phyloP scores from a whole-genome alignment of 1,140 invertebrate genomes.

The Neodiprion virginianus region DNA sequence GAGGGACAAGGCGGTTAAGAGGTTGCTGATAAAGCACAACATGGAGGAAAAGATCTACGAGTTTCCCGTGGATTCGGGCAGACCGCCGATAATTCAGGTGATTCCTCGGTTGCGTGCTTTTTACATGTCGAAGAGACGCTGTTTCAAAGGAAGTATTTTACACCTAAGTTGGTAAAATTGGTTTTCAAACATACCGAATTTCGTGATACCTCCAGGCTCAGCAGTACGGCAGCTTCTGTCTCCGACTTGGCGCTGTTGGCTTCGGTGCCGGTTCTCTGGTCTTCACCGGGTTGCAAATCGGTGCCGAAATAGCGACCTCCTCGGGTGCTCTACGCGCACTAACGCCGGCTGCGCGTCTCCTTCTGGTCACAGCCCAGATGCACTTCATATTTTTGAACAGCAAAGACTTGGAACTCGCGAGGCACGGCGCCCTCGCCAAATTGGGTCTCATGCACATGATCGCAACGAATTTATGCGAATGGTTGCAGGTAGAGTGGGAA shows the following conservation, averaged over 20 bases:
- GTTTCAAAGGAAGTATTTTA: too few species aligned
- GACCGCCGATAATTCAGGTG: conserved; percentile 30
- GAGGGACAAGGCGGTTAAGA: conserved; percentile 65
- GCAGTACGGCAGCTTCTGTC: conserved; percentile 80
- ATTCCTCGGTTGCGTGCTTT: neutral
- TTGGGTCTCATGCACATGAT: conserved; percentile 87
- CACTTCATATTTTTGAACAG: conserved; percentile 73
- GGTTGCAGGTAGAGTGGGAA: conserved; percentile 71
- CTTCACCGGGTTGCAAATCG: conserved; percentile 72
- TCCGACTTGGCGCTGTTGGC: conserved; percentile 81
- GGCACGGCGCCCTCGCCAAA: conserved; percentile 71
- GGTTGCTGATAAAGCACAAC: conserved; percentile 42
- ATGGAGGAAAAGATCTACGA: conserved; percentile 39
- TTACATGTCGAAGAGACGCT: neutral
- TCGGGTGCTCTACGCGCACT: conserved; percentile 62
- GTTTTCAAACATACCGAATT: neutral
- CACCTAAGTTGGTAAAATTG: too few species aligned
- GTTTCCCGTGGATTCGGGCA: conserved; percentile 27
- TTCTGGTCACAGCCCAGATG: conserved; percentile 71
- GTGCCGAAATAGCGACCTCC: conserved; percentile 60
- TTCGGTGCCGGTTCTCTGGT: conserved; percentile 73
- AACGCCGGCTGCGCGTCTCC: conserved; percentile 64
- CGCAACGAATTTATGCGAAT: conserved; percentile 82
- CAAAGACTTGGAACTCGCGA: conserved; percentile 68
- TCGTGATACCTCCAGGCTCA: conserved; percentile 55